Evolutionary conservation across 2,888 invertebrate species (phyloP).

Genomic region (Trileptium ribeirensis): DNA sequence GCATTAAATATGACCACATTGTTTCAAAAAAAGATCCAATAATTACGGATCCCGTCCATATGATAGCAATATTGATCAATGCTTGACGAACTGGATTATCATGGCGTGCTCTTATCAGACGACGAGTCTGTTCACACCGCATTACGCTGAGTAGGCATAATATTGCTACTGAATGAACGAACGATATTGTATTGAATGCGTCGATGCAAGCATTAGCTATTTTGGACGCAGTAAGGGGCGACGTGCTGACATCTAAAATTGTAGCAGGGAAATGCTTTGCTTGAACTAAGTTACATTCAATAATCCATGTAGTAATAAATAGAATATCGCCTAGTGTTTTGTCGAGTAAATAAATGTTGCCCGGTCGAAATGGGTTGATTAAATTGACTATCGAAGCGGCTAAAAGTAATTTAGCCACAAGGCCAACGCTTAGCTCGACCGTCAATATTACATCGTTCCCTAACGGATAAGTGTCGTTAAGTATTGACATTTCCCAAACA

Average conservation of each 20-base stretch:
- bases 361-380: neutral
- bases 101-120: neutral
- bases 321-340: slow-evolving; percentile 16
- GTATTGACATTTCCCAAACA: too few species aligned
- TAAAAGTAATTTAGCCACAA: neutral
- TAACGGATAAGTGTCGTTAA: too few species aligned
- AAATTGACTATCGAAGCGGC: neutral
- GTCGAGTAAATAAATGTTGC: neutral
- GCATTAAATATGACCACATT: neutral
- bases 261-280: neutral
- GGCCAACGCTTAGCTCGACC: too few species aligned
- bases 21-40: neutral
- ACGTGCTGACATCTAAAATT: neutral
- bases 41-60: neutral
- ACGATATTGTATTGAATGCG: neutral
- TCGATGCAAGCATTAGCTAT: neutral
- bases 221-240: neutral
- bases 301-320: neutral
- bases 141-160: neutral
- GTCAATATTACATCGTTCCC: too few species aligned
- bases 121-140: neutral
- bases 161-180: neutral
- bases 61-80: neutral
- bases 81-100: neutral
- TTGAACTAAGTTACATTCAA: neutral